Percentiles rank a stretch among this genome's conserved stretches.
These are phyloP conservation scores for Nemopilema nomurai DNA, from an alignment of 30 jellyfish, hydroid and myxozoan species.

Conservation along the genomic window DNA sequence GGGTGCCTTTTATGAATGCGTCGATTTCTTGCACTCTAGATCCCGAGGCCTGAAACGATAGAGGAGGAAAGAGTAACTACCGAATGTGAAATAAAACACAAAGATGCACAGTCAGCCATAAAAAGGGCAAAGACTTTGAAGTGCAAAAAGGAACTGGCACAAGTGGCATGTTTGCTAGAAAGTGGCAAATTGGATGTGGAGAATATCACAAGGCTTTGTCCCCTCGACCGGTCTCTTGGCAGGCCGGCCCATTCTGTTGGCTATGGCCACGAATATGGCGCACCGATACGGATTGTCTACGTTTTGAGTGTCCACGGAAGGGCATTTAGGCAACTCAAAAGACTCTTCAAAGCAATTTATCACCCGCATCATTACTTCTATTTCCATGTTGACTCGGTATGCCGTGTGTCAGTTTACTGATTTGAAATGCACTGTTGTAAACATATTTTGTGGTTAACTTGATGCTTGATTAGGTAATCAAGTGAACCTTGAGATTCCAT, in stretches of 20 bases:
- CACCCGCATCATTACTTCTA: constrained; percentile 89
- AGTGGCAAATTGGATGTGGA: constrained; percentile 61
- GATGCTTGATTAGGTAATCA: background rate
- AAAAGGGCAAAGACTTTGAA: constrained; percentile 76
- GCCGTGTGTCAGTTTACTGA: constrained; percentile 65
- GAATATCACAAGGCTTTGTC: constrained; percentile 87
- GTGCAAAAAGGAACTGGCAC: constrained; percentile 78
- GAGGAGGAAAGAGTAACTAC: constrained; percentile 28
- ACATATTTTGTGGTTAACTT: background rate
- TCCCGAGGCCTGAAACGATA: constrained; percentile 34
- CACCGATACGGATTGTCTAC: constrained; percentile 84
- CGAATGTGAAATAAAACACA: constrained; percentile 76
- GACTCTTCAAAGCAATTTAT: constrained; percentile 87
- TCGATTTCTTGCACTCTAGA: background rate
- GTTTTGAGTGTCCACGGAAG: constrained; percentile 93
- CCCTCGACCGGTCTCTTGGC: constrained; percentile 79
- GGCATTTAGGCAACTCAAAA: constrained; percentile 86
- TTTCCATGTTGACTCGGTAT: constrained; percentile 98
- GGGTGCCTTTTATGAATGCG: background rate
- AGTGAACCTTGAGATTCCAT: background rate
- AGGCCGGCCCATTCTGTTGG: constrained; percentile 94
- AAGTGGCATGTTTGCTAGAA: constrained; percentile 72
- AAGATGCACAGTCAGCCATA: constrained; percentile 95
- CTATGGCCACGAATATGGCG: constrained; percentile 79
- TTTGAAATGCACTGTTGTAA: background rate